phyloP scores from a whole-genome alignment of 2,113 vertebrate species.

The Perognathus longimembris region DNA sequence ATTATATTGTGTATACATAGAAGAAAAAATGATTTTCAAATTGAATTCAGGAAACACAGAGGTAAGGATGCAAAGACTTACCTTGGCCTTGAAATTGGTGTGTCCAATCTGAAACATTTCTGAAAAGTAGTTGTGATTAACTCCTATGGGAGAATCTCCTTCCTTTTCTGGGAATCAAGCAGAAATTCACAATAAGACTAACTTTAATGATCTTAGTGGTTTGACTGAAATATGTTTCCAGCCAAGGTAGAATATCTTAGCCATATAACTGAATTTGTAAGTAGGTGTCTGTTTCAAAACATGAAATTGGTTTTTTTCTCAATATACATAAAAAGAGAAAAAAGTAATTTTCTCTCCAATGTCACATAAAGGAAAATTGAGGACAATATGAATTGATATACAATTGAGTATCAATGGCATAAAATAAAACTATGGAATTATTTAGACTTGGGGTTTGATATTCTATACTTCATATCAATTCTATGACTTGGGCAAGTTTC shows the following conservation, averaged over 20 bases:
- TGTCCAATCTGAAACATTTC: background rate
- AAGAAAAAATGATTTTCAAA: background rate
- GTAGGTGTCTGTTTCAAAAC: background rate
- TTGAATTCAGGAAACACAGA: background rate
- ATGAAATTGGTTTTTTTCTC: background rate
- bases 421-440: background rate
- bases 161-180: background rate
- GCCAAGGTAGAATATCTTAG: background rate
- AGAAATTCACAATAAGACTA: conserved; percentile 36
- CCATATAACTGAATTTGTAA: conserved; percentile 10
- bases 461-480: background rate
- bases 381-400: background rate
- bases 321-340: background rate
- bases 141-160: background rate
- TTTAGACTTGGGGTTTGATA: background rate
- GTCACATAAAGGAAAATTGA: background rate
- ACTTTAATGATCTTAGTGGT: conserved; percentile 40
- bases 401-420: background rate
- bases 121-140: background rate
- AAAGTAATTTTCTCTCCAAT: background rate
- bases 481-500: background rate
- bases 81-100: background rate
- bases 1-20: background rate
- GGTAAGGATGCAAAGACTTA: background rate
- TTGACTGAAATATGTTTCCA: conserved; percentile 17